These are phyloP conservation scores for Dendropsophus ebraccatus DNA, from an alignment of 2,113 vertebrate genomes.

Conservation along the genomic window DNA sequence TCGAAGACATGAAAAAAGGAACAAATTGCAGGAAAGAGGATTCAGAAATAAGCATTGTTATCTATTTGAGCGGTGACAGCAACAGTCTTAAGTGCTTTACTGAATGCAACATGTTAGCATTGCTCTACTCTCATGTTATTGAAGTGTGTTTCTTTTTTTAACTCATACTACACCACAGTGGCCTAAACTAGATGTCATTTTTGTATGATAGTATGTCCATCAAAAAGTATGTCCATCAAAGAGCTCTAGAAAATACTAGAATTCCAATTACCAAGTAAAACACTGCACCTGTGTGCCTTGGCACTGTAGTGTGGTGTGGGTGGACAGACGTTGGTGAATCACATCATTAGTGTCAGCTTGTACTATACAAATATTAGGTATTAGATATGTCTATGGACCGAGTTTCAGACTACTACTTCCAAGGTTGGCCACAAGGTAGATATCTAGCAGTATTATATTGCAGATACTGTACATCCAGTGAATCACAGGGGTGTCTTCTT, in stretches of 20 bases:
- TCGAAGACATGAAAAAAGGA: conserved; percentile 57
- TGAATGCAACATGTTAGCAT: conserved; percentile 56
- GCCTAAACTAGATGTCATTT: neutral
- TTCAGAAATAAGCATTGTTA: conserved; percentile 60
- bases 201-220: neutral
- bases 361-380: neutral
- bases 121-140: conserved; percentile 49
- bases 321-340: neutral
- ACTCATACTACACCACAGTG: neutral
- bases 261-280: neutral
- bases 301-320: neutral
- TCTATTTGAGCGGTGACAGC: conserved; percentile 55
- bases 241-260: neutral
- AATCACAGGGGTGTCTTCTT: too few species aligned
- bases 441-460: too few species aligned
- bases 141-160: conserved; percentile 45
- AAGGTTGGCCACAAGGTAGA: too few species aligned
- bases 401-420: neutral
- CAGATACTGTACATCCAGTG: too few species aligned
- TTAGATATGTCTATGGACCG: neutral
- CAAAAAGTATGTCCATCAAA: neutral
- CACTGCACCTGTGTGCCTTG: neutral
- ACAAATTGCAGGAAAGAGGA: conserved; percentile 60
- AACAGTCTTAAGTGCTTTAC: conserved; percentile 56
- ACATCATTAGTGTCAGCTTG: neutral